Base-by-base conservation (phyloP, 1,140 invertebrate genomes). In the Lethocerus indicus region DNA sequence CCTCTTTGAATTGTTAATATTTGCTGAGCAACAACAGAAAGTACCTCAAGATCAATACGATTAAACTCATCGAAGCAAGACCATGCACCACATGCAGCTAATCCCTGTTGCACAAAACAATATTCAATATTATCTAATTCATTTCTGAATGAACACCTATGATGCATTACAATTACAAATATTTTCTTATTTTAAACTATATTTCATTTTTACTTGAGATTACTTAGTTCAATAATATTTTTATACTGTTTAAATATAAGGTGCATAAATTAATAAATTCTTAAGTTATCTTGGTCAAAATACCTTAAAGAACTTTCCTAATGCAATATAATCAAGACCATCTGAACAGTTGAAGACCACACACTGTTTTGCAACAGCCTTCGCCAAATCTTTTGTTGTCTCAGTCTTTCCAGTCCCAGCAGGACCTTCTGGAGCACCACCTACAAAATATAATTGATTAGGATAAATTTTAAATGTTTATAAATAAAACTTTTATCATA, bases 61-160 rank as follows among this genome's bases (percentile, higher is more conserved):
- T 87, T 85, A 63, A 97, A 96, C 66, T 97, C 92, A 61, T 97
- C 92, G 61, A 98, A 95, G 64, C 92, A 97, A 0, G 89, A 87
- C 91, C 91, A 96, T 1, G 92, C 90, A 7, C 93, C 93, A 59
- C 87, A 91, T 1, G 90, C 88, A 2, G 90, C 88, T 35, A 96
- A 65, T 51, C 92, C 92, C 81, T 80, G 44, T 2, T n/a, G n/a
- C n/a, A n/a, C n/a, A n/a, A n/a, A n/a, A n/a, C n/a, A n/a, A n/a
- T n/a, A n/a, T n/a, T n/a, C n/a, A n/a, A n/a, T n/a, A n/a, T n/a
- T n/a, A n/a, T n/a, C n/a, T n/a, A n/a, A n/a, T n/a, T n/a, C n/a
- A n/a, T n/a, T n/a, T n/a, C n/a, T n/a, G n/a, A n/a, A n/a, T n/a
- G n/a, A n/a, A n/a, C n/a, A n/a, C n/a, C n/a, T n/a, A n/a, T n/a